phyloP scores from a whole-genome alignment of 2,113 vertebrate genomes.

The Typhlomys cinereus region DNA sequence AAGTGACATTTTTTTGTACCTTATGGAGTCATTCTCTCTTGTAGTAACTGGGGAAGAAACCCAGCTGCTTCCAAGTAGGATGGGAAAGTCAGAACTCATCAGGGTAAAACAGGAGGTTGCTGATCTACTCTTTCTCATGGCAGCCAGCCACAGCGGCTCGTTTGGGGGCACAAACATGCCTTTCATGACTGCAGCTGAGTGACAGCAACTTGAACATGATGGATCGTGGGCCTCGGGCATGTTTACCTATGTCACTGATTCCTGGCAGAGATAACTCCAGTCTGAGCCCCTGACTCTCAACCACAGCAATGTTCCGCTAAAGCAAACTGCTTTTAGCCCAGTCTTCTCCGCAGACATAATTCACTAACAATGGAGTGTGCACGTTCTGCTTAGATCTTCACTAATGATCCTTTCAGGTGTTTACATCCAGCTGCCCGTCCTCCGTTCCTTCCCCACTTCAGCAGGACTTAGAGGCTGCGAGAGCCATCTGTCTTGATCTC shows the following conservation, averaged over 20 bases:
- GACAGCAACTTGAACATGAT: slow-evolving; percentile 38
- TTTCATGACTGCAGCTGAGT: background rate
- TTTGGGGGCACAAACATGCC: background rate
- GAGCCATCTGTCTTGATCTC: background rate
- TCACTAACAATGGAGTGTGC: background rate
- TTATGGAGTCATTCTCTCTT: background rate
- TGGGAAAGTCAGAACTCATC: background rate
- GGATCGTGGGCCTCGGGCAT: background rate
- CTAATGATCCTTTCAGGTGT: background rate
- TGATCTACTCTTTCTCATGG: background rate
- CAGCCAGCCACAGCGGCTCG: background rate
- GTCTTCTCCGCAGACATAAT: accelerated
- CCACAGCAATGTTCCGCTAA: background rate
- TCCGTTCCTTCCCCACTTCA: background rate
- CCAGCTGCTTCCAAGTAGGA: background rate
- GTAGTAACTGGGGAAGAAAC: background rate
- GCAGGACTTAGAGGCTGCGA: background rate
- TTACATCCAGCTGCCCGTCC: background rate
- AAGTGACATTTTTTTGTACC: background rate
- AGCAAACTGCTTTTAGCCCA: no score
- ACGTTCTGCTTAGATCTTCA: background rate
- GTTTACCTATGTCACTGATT: background rate
- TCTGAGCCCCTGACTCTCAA: background rate
- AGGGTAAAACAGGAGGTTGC: background rate
- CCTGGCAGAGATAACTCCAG: background rate